phyloP scores from a whole-genome alignment of 2,888 invertebrate genomes.

The Galerucella calmariensis region DNA sequence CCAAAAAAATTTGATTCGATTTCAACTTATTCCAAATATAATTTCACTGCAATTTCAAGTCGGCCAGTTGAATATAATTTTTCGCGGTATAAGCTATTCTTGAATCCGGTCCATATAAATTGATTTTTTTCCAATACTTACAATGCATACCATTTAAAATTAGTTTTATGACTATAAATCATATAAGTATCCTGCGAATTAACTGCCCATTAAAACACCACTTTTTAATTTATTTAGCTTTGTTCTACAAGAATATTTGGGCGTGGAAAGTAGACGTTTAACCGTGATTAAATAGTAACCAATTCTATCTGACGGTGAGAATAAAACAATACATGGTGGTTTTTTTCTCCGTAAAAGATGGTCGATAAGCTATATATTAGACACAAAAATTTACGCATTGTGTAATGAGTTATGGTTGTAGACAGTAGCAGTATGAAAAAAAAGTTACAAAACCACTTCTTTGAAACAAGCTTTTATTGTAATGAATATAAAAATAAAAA shows the following conservation, averaged over 20 bases:
- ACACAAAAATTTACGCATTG: neutral
- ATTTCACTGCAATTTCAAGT: too few relatives aligned
- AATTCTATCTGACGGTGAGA: conserved; percentile 13
- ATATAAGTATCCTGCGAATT: conserved; percentile 19
- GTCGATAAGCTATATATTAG: conserved; percentile 1
- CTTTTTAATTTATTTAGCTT: conserved; percentile 22
- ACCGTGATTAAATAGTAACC: conserved; percentile 11
- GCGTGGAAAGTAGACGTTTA: conserved; percentile 19
- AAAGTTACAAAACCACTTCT: too few relatives aligned
- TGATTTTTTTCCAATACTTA: conserved; percentile 33
- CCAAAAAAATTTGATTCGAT: too few relatives aligned
- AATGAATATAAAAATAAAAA: too few relatives aligned
- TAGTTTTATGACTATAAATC: conserved; percentile 13
- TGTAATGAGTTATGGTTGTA: neutral
- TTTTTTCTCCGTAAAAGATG: neutral
- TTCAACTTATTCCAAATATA: too few relatives aligned
- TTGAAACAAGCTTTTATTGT: too few relatives aligned
- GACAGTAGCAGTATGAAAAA: conserved; percentile 1
- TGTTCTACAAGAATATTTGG: conserved; percentile 18
- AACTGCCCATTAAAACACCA: conserved; percentile 19
- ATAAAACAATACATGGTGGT: conserved; percentile 4
- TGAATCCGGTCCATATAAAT: conserved; percentile 35
- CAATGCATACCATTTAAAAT: conserved; percentile 31
- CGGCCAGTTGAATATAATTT: too few relatives aligned
- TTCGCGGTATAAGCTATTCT: neutral